Evolutionary conservation across 2,888 invertebrate genomes (phyloP), one percentile per base, ranked within the genome.

Genomic region (Apomyelois bistriatella): DNA sequence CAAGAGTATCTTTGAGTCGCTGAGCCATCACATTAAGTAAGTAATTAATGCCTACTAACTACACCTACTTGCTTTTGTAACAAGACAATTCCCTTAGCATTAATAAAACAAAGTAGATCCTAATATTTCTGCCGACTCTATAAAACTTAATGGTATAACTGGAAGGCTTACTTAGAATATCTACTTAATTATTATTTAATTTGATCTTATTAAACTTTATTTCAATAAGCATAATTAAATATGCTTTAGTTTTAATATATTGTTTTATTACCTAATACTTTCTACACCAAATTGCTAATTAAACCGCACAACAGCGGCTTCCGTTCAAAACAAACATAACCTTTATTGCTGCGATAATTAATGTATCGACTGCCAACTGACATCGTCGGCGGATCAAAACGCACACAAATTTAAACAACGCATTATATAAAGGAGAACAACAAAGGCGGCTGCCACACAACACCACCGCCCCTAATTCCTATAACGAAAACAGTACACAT

Each of bases 401-500:
- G 54, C 48, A 59, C 63, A 58, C 57, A 57, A 67, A 71, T 66
- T 68, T 64, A 65, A 68, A 61, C 72, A 72, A 73, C 70, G 70
- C 68, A 68, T 62, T 66, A 74, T 72, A 71, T 64, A 68, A 68
- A 61, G 61, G 61, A 58, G 56, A 53, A 58, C 65, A 70, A 79
- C 78, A 79, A 81, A 73, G 67, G 74, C 70, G 61, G 57, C 66
- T 65, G 61, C 70, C 70, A 70, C 74, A 76, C 73, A 74, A 40
- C 40, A 40, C 40, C 66, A 65, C 76, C 66, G 64, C 73, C 66
- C 66, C 75, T 86, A 88, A 88, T 86, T 81, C 80, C 75, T 82
- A 87, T 90, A 90, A 89, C 85, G 76, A 82, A 84, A 81, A 82
- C 82, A 71, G 85, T 79, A 89, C 82, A 90, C 87, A 85, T 74